Percentiles rank a stretch among this genome's conserved stretches.
Evolutionary conservation across 1,140 invertebrate species (phyloP).

Genomic region (Gonioctena quinquepunctata): DNA sequence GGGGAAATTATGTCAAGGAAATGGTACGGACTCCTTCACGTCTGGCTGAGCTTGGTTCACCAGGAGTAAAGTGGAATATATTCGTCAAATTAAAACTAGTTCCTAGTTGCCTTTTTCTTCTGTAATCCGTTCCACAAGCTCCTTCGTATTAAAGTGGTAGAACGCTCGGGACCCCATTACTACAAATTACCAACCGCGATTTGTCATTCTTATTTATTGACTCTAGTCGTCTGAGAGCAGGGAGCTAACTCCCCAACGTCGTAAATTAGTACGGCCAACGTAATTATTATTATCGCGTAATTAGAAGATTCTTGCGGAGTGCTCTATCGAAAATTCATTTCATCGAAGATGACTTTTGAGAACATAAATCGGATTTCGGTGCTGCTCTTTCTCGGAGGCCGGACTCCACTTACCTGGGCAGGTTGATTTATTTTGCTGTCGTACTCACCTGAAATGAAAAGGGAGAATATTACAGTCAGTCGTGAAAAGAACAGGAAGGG

Average conservation of each 20-base stretch:
- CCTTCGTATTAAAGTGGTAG: conserved; percentile 3
- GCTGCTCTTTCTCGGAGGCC: background rate
- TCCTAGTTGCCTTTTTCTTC: background rate
- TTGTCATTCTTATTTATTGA: conserved; percentile 21
- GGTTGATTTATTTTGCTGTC: background rate
- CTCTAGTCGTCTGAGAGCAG: conserved; percentile 8
- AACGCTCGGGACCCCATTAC: conserved; percentile 10
- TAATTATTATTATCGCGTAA: conserved; percentile 17
- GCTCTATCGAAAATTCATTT: background rate
- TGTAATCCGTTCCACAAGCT: conserved; percentile 6
- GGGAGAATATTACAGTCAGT: no score
- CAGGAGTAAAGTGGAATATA: background rate
- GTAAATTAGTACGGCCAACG: conserved; percentile 1
- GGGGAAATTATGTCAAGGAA: no score
- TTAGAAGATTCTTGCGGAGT: background rate
- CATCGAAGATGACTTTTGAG: background rate
- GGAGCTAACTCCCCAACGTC: conserved; percentile 5
- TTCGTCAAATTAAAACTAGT: background rate
- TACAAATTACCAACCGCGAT: conserved; percentile 14
- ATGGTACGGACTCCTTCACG: no score
- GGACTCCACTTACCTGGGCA: background rate
- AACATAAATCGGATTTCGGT: background rate
- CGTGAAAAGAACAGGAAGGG: no score
- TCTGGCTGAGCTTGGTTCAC: background rate
- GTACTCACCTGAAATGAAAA: background rate